Base-by-base conservation (phyloP, 2,797 vertebrate species). In the Rhinogobio ventralis region DNA sequence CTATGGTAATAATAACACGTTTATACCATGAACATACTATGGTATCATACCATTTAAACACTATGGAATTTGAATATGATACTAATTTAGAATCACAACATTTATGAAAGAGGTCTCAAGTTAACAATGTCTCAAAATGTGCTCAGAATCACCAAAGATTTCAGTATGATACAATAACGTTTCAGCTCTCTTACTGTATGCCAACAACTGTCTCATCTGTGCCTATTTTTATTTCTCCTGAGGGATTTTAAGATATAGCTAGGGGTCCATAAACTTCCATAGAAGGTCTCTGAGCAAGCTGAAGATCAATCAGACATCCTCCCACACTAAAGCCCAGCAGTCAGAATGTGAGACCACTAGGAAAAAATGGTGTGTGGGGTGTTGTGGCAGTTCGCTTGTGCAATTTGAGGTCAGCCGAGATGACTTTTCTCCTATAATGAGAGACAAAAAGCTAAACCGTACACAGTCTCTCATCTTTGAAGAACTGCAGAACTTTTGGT, bases 281-380 rank as follows among this genome's bases (percentile, higher is more conserved):
- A 77, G 46, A 83, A 77, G 51, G 49, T 5, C n/a, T 72, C 55
- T 62, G n/a, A 36, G 68, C 17, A 8, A 84, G 67, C 82, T 86
- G n/a, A 71, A 69, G 78, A 77, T 51, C 73, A 87, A 71, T 86
- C 64, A 79, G 84, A 86, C 74, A 69, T 79, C 53, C 55, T 66
- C 82, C 36, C 81, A 84, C 79, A 75, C 79, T 57, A 79, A 86
- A 84, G 51, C 80, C 82, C 76, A 77, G 83, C 67, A 79, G 82
- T 75, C 89, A 83, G 81, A 88, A 87, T 87, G 68, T 71, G 76
- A 84, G 76, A 83, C 53, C 86, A 83, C 84, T 72, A 79, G 55
- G 46, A 85, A 83, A 87, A 81, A 73, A 62, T 76, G 28, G 30
- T 4, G 19, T 68, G 71, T 84, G 75, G 86, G 76, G 74, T 64